A percentile compares a stretch with the other conserved stretches of the same genome.
Conservation (phyloP, 2,888 invertebrate species). For the Morinoia aosen region DNA sequence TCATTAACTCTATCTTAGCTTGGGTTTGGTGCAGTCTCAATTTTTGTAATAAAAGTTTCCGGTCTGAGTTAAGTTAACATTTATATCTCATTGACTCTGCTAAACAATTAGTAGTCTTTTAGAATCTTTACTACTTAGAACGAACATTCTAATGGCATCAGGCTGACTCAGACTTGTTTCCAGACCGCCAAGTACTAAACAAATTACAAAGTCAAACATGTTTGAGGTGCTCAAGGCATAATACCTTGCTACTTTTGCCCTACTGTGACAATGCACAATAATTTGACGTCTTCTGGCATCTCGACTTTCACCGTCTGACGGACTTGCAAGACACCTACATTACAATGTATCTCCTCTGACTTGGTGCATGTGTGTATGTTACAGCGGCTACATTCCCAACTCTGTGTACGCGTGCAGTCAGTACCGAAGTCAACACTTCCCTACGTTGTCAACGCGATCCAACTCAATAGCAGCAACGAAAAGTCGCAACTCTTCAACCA, state of each 20-base stretch:
- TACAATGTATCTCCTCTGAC: slow-evolving; percentile 23
- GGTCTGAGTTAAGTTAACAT: background rate
- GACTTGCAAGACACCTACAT: background rate
- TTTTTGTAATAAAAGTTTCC: background rate
- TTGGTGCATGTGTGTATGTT: slow-evolving; percentile 18
- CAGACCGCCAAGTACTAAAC: background rate
- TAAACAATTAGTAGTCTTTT: background rate
- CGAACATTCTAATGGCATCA: background rate
- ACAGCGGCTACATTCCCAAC: slow-evolving; percentile 70
- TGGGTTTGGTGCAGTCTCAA: background rate
- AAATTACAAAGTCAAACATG: background rate
- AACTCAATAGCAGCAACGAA: slow-evolving; percentile 56
- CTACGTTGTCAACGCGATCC: slow-evolving; percentile 69
- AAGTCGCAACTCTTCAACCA: background rate
- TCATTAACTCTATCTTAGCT: background rate
- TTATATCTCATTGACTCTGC: background rate
- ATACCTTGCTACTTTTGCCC: background rate
- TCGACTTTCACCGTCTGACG: background rate
- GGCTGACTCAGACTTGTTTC: background rate
- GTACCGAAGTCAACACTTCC: slow-evolving; percentile 72
- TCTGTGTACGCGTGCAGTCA: slow-evolving; percentile 71
- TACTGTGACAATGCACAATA: background rate
- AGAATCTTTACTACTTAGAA: background rate
- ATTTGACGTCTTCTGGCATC: background rate
- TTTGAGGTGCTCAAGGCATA: background rate